phyloP scores from a whole-genome alignment of 1,140 invertebrate genomes.

The Cyphomyrmex costatus region DNA sequence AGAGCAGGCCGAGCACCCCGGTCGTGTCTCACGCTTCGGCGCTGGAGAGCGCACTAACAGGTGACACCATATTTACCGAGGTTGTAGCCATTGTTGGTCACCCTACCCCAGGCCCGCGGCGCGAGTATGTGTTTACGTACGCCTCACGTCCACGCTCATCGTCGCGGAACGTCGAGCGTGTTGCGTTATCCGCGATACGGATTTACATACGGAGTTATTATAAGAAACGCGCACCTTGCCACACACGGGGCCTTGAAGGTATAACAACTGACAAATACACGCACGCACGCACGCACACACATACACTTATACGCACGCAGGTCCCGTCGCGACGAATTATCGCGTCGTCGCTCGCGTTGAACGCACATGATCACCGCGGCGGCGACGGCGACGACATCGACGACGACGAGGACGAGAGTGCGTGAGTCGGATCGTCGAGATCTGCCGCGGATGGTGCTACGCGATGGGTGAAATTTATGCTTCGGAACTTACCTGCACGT shows the following conservation, averaged over 20 bases:
- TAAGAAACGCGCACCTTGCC: constrained; percentile 31
- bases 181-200: background rate
- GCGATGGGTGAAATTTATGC: background rate
- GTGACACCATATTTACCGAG: constrained; percentile 49
- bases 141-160: background rate
- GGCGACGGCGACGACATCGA: background rate
- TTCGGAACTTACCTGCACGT: constrained; percentile 70
- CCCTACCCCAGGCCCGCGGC: background rate
- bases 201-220: constrained; percentile 9
- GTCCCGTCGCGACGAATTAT: background rate
- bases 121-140: constrained; percentile 2
- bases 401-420: background rate
- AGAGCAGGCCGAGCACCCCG: no score
- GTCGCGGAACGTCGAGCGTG: background rate
- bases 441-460: background rate
- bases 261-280: constrained; percentile 62
- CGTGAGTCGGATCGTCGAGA: background rate
- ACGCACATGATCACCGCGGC: background rate
- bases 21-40: background rate
- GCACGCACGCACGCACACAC: background rate
- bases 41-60: constrained; percentile 23
- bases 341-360: background rate
- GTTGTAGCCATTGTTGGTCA: constrained; percentile 42
- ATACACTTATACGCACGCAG: background rate
- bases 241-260: constrained; percentile 66